Conservation (phyloP, 2,113 vertebrate genomes). For the Monopterus albus region DNA sequence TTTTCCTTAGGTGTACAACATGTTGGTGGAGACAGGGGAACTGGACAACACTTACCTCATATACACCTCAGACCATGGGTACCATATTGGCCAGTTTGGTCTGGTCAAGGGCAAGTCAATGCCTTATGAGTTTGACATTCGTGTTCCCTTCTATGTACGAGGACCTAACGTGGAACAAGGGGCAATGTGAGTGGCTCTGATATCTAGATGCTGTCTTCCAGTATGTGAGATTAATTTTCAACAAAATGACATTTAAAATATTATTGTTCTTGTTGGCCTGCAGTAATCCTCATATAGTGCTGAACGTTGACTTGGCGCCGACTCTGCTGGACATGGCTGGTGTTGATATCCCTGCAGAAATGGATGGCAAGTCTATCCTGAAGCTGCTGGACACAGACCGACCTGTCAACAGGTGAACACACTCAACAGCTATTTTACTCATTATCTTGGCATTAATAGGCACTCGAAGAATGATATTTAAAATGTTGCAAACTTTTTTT, state of each 20-base stretch:
- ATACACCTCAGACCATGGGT: conserved; percentile 97
- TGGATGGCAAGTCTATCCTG: conserved; percentile 98
- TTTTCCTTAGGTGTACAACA: conserved; percentile 88
- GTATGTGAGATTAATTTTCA: background rate
- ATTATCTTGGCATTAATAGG: background rate
- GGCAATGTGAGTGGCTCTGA: conserved; percentile 85
- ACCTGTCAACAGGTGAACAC: conserved; percentile 89
- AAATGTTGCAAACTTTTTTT: conserved; percentile 4
- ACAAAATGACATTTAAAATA: background rate
- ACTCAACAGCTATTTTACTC: background rate
- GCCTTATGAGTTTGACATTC: conserved; percentile 97
- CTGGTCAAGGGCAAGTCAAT: conserved; percentile 98
- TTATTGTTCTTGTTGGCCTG: conserved; percentile 8
- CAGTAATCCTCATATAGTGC: conserved; percentile 93
- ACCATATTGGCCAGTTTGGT: conserved; percentile 98
- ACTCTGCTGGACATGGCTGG: conserved; percentile 97
- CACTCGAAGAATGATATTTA: conserved; percentile 1
- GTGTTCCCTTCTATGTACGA: conserved; percentile 94
- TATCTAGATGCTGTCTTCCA: background rate
- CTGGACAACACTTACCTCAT: conserved; percentile 96
- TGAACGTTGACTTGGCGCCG: conserved; percentile 96
- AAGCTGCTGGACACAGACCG: conserved; percentile 91
- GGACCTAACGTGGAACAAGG: conserved; percentile 95
- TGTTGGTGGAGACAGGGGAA: conserved; percentile 91
- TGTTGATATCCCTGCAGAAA: conserved; percentile 91